Base-by-base conservation (phyloP, 2,888 invertebrate genomes). In the Euclidia mi region DNA sequence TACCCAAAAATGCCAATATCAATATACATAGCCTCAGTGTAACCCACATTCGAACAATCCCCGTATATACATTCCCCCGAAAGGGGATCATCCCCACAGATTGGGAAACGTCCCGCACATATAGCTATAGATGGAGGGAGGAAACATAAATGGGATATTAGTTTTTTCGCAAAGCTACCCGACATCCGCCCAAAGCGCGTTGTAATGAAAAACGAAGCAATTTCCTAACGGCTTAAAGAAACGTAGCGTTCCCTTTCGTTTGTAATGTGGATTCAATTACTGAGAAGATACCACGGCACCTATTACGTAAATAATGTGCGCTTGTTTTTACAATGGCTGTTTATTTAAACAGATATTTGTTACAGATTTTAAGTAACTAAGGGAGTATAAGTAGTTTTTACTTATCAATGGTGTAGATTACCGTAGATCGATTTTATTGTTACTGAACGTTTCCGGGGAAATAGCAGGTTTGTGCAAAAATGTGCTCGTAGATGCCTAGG, bases 131-230 rank as follows among this genome's bases (percentile, higher is more conserved):
- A 76, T 72, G 71, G 76, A 66, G 86, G 85, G 85, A 86, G 87
- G 85, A 85, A 86, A 89, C 85, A 84, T 88, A 88, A 87, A 89
- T 90, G 84, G 91, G 87, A 89, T 90, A 91, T 91, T 92, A 92
- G 90, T 91, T 92, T 92, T 89, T 88, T 89, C 85, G 82, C 83
- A 79, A 84, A 83, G 85, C 85, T 83, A 84, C 85, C 82, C 82
- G 69, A 79, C 84, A 78, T 88, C 88, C 89, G 85, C 70, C 82
- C 82, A 72, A 77, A 79, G 83, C 79, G 78, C 74, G 91, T 91
- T 89, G 85, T 88, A 78, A 87, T 86, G 90, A 87, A 90, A 91
- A 92, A 91, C 85, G 87, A 90, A 86, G 78, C 87, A 85, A 91
- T 92, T 89, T 92, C 91, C 91, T 76, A 68, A 59, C 56, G 37